Conservation (phyloP, 2,888 invertebrate species). For the Frankliniella intonsa region DNA sequence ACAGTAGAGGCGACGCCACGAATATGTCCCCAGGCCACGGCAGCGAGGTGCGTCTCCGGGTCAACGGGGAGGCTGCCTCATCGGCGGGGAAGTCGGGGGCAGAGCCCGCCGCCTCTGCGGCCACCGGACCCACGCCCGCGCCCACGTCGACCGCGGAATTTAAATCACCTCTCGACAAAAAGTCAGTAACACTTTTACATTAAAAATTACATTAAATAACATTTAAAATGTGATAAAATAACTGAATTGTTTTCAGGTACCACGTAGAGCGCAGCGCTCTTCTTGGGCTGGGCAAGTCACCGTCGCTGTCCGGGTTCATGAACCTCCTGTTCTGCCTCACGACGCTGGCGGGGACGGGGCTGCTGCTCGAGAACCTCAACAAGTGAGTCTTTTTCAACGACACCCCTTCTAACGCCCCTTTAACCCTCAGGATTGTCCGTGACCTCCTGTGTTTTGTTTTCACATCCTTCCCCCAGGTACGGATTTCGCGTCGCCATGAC, state of each 20-base stretch:
- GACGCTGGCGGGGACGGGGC: neutral
- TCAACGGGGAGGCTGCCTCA: neutral
- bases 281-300: neutral
- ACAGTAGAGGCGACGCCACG: neutral
- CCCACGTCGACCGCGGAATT: neutral
- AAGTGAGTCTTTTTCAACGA: neutral
- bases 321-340: conserved; percentile 13
- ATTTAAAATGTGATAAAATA: neutral
- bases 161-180: neutral
- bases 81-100: neutral
- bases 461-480: neutral
- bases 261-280: neutral
- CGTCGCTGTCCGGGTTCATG: neutral
- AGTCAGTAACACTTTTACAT: neutral
- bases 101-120: neutral
- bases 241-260: neutral
- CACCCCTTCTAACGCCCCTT: neutral
- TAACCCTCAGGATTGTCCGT: neutral
- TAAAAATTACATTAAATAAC: no score
- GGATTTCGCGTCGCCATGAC: neutral
- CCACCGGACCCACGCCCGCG: no score
- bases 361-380: neutral
- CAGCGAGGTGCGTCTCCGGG: neutral
- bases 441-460: neutral
- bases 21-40: neutral